A percentile compares a stretch with the other conserved stretches of the same genome.
These are phyloP conservation scores for Ploceus nigricollis DNA, from an alignment of 2,113 vertebrate genomes.

Conservation along the genomic window DNA sequence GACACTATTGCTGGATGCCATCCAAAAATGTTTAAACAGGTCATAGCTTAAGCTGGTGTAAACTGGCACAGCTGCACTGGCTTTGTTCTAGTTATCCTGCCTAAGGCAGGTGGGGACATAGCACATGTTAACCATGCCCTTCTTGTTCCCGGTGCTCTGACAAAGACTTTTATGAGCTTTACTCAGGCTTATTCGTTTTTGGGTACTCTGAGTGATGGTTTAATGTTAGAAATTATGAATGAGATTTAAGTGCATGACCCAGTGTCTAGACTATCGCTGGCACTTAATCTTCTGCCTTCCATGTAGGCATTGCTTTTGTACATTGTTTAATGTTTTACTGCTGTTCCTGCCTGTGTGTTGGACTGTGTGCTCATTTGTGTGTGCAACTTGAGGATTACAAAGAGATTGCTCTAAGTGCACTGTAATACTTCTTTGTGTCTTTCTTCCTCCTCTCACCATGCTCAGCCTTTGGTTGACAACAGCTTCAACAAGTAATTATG, in stretches of 20 bases:
- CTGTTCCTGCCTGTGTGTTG: background rate
- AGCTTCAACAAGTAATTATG: background rate
- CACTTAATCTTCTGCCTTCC: background rate
- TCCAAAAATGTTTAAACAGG: constrained; percentile 38
- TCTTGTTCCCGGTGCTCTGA: background rate
- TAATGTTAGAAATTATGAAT: constrained; percentile 16
- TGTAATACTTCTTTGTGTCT: background rate
- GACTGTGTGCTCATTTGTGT: background rate
- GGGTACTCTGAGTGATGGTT: background rate
- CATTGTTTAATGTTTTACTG: background rate
- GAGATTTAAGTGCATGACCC: background rate
- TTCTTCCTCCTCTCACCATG: background rate
- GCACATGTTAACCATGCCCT: background rate
- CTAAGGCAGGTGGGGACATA: constrained; percentile 3
- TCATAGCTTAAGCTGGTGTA: background rate
- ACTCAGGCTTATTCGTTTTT: background rate
- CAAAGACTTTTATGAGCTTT: background rate
- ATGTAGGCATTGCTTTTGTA: background rate
- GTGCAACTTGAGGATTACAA: background rate
- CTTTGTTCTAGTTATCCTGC: constrained; percentile 35
- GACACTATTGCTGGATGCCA: background rate
- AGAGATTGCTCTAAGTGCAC: background rate
- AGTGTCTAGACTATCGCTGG: background rate
- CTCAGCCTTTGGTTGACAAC: background rate
- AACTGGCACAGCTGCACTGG: constrained; percentile 8